Evolutionary conservation across 2,888 invertebrate genomes (phyloP).

Genomic region (Trachelus iudaicus): DNA sequence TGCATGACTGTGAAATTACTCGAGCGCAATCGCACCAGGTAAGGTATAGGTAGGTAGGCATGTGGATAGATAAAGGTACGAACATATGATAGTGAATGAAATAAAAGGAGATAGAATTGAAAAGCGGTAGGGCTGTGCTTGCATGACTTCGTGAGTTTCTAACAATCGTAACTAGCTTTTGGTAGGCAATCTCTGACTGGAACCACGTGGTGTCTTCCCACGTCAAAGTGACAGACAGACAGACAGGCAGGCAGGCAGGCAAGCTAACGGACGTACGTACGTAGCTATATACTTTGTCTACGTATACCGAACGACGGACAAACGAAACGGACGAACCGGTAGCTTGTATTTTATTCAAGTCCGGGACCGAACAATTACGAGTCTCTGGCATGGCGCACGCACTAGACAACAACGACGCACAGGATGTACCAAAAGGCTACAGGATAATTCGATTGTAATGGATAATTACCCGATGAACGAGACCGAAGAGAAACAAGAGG

Average conservation of each 20-base stretch:
- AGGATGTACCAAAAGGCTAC: slow-evolving; percentile 50
- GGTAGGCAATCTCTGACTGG: slow-evolving; percentile 37
- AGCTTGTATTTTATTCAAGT: slow-evolving; percentile 65
- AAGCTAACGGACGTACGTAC: background rate
- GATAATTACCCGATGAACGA: slow-evolving; percentile 49
- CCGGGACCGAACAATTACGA: slow-evolving; percentile 64
- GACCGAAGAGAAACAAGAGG: background rate
- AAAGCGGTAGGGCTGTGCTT: slow-evolving; percentile 33
- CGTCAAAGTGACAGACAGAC: slow-evolving; percentile 65
- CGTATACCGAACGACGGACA: background rate
- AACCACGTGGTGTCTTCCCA: slow-evolving; percentile 62
- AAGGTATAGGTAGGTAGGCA: background rate
- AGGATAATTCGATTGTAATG: slow-evolving; percentile 60
- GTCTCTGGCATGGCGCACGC: slow-evolving; percentile 35
- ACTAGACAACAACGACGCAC: slow-evolving; percentile 30
- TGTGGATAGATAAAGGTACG: background rate
- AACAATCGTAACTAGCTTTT: slow-evolving; percentile 64
- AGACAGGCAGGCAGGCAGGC: slow-evolving; percentile 9
- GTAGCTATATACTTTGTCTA: background rate
- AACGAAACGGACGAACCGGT: slow-evolving; percentile 38
- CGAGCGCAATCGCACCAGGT: slow-evolving; percentile 15
- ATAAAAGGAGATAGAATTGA: background rate
- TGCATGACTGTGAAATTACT: slow-evolving; percentile 61
- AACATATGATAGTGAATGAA: background rate
- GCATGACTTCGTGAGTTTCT: slow-evolving; percentile 62